Base-by-base conservation (phyloP, 2,797 vertebrate species). In the Hemibagrus guttatus region DNA sequence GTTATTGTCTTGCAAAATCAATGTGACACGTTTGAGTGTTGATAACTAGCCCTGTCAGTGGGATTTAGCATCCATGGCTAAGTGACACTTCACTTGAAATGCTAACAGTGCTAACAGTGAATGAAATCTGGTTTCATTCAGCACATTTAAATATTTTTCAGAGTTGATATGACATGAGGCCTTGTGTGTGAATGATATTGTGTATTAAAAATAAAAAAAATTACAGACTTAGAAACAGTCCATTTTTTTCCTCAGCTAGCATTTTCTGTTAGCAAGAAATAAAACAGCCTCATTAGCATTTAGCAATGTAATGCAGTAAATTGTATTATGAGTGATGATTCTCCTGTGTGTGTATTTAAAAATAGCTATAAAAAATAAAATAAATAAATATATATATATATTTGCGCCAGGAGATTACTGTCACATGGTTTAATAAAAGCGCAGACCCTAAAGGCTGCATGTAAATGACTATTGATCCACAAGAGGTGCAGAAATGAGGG, bases 401-500 rank as follows among this genome's bases (percentile, higher is more conserved):
- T 59, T 79, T 9, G 0, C 54, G 59, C 54, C 59, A 28, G 46
- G 85, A 66, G 69, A 74, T 75, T 83, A 59, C 14, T 35, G 69
- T 83, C 52, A 72, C 31, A n/a, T 46, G 42, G 68, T 26, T 76
- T 72, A 61, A 76, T 86, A 76, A 66, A 83, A 76, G 42, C 72
- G n/a, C 74, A 66, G 71, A 35, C 71, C 71, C 81, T 76, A 59
- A 75, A 76, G 85, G 81, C 59, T 87, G 19, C 23, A 83, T 87
- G 85, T 66, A 83, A 75, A 87, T 78, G 71, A 68, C 46, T 66
- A 83, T 83, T 58, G 85, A 83, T 83, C 80, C 46, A 58, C 61
- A 26, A 8, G 31, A 83, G 80, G 85, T 11, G 61, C 80, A 87
- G 85, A 83, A 76, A 83, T 83, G 80, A 87, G 81, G 46, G 87